Conservation (phyloP, 2,888 invertebrate genomes). For the Nemotelus nigrinus region DNA sequence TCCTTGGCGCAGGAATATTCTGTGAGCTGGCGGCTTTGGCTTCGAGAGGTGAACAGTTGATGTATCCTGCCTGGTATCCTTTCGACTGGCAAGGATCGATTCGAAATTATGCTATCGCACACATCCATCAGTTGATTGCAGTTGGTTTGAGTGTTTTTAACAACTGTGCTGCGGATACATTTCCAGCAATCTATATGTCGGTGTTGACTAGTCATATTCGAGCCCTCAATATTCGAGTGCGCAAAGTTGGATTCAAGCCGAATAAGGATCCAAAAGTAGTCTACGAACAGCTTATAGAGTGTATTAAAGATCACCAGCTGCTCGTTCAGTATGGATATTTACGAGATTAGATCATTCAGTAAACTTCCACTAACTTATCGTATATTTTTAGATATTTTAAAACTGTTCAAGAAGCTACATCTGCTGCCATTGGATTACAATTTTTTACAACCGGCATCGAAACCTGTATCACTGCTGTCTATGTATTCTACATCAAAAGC, state of each 20-base stretch:
- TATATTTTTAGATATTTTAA: constrained; percentile 23
- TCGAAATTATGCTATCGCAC: constrained; percentile 9
- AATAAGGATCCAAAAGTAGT: background rate
- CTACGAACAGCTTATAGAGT: constrained; percentile 22
- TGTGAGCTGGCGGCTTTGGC: background rate
- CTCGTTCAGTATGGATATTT: background rate
- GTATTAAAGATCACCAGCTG: constrained; percentile 37
- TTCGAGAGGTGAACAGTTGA: background rate
- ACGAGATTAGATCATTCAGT: background rate
- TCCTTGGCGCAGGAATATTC: constrained; percentile 32
- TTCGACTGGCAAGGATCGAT: constrained; percentile 24
- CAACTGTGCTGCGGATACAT: constrained; percentile 17
- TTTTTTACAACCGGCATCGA: constrained; percentile 27
- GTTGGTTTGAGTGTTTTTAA: background rate
- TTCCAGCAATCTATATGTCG: constrained; percentile 23
- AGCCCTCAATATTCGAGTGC: background rate
- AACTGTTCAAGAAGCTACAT: constrained; percentile 1
- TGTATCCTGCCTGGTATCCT: constrained; percentile 44
- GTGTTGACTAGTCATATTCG: constrained; percentile 14
- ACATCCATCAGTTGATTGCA: constrained; percentile 23
- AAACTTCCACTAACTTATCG: background rate
- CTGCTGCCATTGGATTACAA: constrained; percentile 17
- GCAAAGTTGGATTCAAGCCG: background rate
- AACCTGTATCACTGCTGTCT: constrained; percentile 27
- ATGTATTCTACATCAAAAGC: background rate